Evolutionary conservation across 2,113 vertebrate species (phyloP), one percentile per base, ranked within the genome.

Genomic region (Melospiza georgiana): DNA sequence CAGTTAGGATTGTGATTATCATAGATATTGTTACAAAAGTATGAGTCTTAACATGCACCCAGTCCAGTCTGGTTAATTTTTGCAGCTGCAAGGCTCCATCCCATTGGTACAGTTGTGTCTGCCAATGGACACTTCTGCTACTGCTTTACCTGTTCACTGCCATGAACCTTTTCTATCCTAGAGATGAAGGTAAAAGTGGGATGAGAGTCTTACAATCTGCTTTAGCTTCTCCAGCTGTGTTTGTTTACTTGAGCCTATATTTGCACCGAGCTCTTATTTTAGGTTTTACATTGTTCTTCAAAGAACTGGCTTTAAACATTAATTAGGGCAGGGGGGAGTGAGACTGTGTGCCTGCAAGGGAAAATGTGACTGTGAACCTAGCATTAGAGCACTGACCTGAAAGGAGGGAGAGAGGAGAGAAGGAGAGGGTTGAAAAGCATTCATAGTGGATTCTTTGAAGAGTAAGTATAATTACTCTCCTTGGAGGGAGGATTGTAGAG

Each of bases 381-480:
- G 73, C 80, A n/a, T 96, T 87, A 95, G 84, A 91, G 95, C 95
- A 87, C 77, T 97, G 96, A 95, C 90, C 94, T 96, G 93, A 95
- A 95, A 93, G 80, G 39, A 94, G 68, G 35, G 59, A 94, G 86
- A 62, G 83, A 84, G 43, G 80, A 90, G 90, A 86, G 68, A 95
- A 88, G 65, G 30, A 92, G 80, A 88, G 61, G 35, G 68, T 65
- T 86, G 86, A 65, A 63, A 86, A 92, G 33, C 72, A n/a, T 78
- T 93, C 22, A 1, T 39, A 61, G 92, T 87, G 68, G 88, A 57
- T 90, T 95, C 85, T 92, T 76, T 86, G 76, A 86, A 90, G 92
- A 95, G 88, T 94, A 52, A 93, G 88, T 92, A 88, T 75, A 35
- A 90, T 61, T 88, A 13, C 79, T 67, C 12, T 85, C 75, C 79